phyloP scores from a whole-genome alignment of 2,888 invertebrate species.

The Ypsolopha sequella region DNA sequence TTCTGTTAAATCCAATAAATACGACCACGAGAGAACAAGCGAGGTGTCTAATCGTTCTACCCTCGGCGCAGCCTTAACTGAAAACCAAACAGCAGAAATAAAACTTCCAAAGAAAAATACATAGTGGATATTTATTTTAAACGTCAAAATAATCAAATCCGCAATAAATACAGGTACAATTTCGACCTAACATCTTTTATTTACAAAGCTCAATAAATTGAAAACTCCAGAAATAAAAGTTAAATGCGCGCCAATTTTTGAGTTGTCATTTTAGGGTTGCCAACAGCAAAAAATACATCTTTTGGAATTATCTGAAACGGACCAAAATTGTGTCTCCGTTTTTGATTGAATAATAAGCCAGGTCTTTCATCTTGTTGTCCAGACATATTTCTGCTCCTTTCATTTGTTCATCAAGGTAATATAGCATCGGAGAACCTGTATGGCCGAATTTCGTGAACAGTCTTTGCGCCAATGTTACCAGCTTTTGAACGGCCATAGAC shows the following conservation, averaged over 20 bases:
- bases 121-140: conserved; percentile 47
- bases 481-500: conserved; percentile 85
- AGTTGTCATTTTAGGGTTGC: conserved; percentile 16
- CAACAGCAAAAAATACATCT: conserved; percentile 12
- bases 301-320: conserved; percentile 62
- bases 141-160: conserved; percentile 28
- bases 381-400: conserved; percentile 78
- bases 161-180: conserved; percentile 58
- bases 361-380: conserved; percentile 85
- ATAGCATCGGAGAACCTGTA: conserved; percentile 46
- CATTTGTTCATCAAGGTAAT: conserved; percentile 68
- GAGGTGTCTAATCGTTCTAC: no score
- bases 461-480: conserved; percentile 84
- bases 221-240: conserved; percentile 15
- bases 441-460: conserved; percentile 70
- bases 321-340: conserved; percentile 85
- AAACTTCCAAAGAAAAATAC: conserved; percentile 44
- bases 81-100: conserved; percentile 13
- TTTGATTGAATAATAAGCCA: conserved; percentile 87
- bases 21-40: no score
- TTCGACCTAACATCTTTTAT: conserved; percentile 34
- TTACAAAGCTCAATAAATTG: conserved; percentile 41
- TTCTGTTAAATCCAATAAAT: no score
- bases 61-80: neutral
- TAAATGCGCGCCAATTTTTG: conserved; percentile 22